These are phyloP conservation scores for Drosophila ficusphila DNA, from an alignment of 1,140 invertebrate genomes.

Conservation along the genomic window DNA sequence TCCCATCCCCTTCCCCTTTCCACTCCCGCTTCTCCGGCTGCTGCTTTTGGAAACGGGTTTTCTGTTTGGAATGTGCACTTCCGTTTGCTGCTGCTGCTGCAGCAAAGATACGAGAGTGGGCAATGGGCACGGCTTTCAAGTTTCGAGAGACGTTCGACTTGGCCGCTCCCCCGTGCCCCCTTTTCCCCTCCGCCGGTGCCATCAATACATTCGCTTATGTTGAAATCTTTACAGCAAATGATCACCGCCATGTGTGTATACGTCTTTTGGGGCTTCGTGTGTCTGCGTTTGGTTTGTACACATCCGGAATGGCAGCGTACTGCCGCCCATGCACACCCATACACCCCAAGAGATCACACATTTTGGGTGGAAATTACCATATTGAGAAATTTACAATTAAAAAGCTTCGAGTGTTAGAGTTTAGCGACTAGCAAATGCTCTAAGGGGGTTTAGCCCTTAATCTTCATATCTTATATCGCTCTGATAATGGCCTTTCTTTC, in stretches of 20 bases:
- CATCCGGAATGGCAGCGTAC: slow-evolving; percentile 73
- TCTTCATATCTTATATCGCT: background rate
- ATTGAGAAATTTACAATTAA: slow-evolving; percentile 82
- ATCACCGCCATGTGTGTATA: slow-evolving; percentile 42
- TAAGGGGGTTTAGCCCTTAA: no score
- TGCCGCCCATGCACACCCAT: slow-evolving; percentile 59
- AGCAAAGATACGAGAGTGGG: slow-evolving; percentile 59
- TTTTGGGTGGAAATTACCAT: slow-evolving; percentile 79
- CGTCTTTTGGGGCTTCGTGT: slow-evolving; percentile 28
- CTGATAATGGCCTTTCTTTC: background rate
- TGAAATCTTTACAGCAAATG: slow-evolving; percentile 58
- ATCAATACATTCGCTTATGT: slow-evolving; percentile 69
- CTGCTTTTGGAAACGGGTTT: slow-evolving; percentile 72
- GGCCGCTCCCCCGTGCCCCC: slow-evolving; percentile 1
- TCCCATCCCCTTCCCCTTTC: slow-evolving; percentile 42
- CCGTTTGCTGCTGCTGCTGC: slow-evolving; percentile 71
- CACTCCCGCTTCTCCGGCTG: slow-evolving; percentile 17
- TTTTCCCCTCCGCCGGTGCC: slow-evolving; percentile 42
- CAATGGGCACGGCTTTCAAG: slow-evolving; percentile 78
- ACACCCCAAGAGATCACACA: slow-evolving; percentile 35
- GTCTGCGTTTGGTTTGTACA: slow-evolving; percentile 67
- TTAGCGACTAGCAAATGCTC: slow-evolving; percentile 7
- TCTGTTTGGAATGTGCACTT: slow-evolving; percentile 82
- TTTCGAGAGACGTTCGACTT: slow-evolving; percentile 66
- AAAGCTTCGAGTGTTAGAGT: slow-evolving; percentile 27